Evolutionary conservation across 2,888 invertebrate genomes (phyloP).

Genomic region (Cerceris ruficornis): DNA sequence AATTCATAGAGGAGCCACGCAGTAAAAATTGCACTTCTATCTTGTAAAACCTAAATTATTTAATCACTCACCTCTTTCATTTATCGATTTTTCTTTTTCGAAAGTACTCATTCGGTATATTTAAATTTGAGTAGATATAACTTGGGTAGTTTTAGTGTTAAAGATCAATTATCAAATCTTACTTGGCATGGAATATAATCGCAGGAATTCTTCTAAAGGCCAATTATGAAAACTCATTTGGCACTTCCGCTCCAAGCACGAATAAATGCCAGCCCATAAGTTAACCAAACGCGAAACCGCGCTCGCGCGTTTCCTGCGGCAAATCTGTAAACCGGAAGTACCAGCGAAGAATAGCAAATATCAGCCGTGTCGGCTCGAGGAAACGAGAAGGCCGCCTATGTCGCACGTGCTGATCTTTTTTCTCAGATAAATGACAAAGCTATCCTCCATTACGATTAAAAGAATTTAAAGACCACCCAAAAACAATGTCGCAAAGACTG

Average conservation of each 20-base stretch:
- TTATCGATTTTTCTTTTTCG: too few relatives aligned
- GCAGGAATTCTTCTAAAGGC: too few relatives aligned
- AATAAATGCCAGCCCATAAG: background rate
- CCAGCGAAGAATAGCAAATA: conserved; percentile 73
- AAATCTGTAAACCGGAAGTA: conserved; percentile 69
- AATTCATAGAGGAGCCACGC: too few relatives aligned
- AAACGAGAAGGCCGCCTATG: conserved; percentile 36
- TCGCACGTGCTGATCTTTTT: conserved; percentile 37
- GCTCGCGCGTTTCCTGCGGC: conserved; percentile 68
- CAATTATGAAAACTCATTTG: background rate
- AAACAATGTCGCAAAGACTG: too few relatives aligned
- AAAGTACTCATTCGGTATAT: too few relatives aligned
- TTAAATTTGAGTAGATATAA: too few relatives aligned
- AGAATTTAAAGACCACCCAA: background rate
- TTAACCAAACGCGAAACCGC: conserved; percentile 25
- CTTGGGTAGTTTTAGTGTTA: too few relatives aligned
- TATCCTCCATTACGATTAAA: conserved; percentile 20
- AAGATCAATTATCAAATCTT: too few relatives aligned
- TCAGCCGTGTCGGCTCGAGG: conserved; percentile 35
- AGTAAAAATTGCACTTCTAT: too few relatives aligned
- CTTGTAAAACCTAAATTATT: too few relatives aligned
- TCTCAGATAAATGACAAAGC: conserved; percentile 30
- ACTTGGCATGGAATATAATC: too few relatives aligned
- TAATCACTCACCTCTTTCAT: too few relatives aligned
- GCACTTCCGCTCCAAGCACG: background rate